Base-by-base conservation (phyloP, 1,140 invertebrate genomes). In the Hypothenemus hampei region DNA sequence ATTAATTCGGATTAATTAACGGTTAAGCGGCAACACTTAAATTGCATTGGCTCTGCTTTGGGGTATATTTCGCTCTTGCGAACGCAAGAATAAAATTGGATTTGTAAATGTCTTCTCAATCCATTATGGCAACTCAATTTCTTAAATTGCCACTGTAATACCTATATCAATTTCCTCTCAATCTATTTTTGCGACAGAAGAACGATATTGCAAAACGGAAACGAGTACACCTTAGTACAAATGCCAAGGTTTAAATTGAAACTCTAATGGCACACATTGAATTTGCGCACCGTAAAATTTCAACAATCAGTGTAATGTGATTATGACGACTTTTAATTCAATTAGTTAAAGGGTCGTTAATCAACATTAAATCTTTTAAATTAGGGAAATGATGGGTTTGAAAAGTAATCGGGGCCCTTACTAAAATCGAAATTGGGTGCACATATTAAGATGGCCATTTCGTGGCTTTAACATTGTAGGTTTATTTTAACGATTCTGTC, bases 401-500 rank as follows among this genome's bases (percentile, higher is more conserved):
- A 13, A 24, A 43, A 31, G 26, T 31, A 31, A 31, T 11, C 13
- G 13, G 26, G 15, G 26, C 35, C 4, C 47, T 4, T 8, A 49
- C 39, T 53, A 53, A 44, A n/a, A 21, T 35, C 15, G 50, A 53
- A 45, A 53, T 33, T 35, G 39, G 41, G 41, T 39, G 48, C 48
- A 29, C 41, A 43, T 36, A 53, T 44, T 44, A 53, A 53, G 41
- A 44, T 44, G 50, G 50, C 50, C 24, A 49, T 49, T 49, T 49
- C 33, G 47, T 24, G 41, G 50, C 50, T 44, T 58, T 49, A 29
- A 54, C 57, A 57, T 61, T 61, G 56, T 49, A 49, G 53, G 60
- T 51, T 62, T 57, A 63, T 60, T 63, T 63, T 58, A 63, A 63
- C 58, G 58, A 57, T 60, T 58, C 61, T 63, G 61, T 59, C 61